Evolutionary conservation across 2,888 invertebrate species (phyloP), one percentile per base, ranked within the genome.

Genomic region (Eristalinus aeneus): DNA sequence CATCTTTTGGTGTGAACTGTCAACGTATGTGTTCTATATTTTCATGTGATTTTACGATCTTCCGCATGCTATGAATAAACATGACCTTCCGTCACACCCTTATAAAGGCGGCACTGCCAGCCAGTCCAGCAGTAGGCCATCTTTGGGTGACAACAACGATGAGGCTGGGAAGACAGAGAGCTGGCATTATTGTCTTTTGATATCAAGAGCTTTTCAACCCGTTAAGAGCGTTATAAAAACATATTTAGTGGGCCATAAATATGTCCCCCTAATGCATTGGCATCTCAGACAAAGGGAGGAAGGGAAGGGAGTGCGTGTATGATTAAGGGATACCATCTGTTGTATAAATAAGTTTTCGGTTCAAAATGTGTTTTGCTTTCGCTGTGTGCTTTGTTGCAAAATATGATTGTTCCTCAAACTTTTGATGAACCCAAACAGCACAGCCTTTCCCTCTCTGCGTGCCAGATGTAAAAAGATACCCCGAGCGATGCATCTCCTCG

Each of bases 271-370:
- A 64, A 65, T 64, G 64, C 39, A 46, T 39, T 31, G 12, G 58
- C 20, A 65, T 22, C 0, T 27, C 27, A 5, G 27, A 5, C 27
- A 27, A 27, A 27, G 46, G 46, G 1, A 4, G 16, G 9, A 34
- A 6, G 46, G 16, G 39, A 4, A 12, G 39, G 39, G 39, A 3
- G 39, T 1, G 4, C 6, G 16, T 16, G 8, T 32, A 65, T 74
- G 74, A 74, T 74, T 56, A 39, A 74, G 56, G 8, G 64, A 56
- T 20, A 39, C 65, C 74, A 74, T 65, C 34, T 74, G 74, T 58
- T 56, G 56, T 65, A 74, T 74, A 39, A 74, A 74, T 74, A 58
- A 58, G 74, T 58, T 58, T 56, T 36, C 22, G 74, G n/a, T 65
- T 56, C 27, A 56, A 31, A 58, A 36, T 20, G 5, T 20, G 39